phyloP scores from a whole-genome alignment of 2,888 invertebrate genomes.

The Caenorhabditis japonica region DNA sequence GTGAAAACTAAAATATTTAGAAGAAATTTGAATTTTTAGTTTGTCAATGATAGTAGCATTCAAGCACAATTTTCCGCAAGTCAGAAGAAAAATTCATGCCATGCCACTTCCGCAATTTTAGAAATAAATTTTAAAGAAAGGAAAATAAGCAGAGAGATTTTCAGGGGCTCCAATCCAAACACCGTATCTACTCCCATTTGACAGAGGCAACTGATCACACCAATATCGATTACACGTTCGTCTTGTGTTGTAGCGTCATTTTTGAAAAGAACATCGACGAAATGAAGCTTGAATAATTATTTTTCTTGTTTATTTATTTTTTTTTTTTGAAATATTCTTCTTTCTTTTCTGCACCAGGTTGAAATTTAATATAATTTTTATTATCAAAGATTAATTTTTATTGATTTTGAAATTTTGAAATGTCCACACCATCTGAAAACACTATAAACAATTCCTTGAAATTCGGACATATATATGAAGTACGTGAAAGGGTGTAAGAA shows the following conservation, averaged over 20 bases:
- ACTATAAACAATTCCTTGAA: not conserved
- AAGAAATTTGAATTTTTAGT: no score
- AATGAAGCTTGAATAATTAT: constrained; percentile 19
- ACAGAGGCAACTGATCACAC: constrained; percentile 49
- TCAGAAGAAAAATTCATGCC: no score
- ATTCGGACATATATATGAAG: not conserved
- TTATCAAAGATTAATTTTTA: no score
- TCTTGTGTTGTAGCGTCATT: constrained; percentile 53
- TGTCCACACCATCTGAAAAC: not conserved
- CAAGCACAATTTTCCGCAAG: not conserved
- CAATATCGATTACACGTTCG: constrained; percentile 53
- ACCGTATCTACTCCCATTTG: constrained; percentile 48
- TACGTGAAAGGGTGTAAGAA: constrained; percentile 1
- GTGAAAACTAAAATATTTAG: constrained; percentile 38
- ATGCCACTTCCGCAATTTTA: not conserved
- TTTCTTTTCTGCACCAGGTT: no score
- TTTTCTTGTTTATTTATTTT: not conserved
- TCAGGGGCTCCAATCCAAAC: constrained; percentile 20
- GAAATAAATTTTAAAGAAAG: no score
- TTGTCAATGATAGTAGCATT: not conserved
- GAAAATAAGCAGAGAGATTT: no score
- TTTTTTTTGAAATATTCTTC: not conserved
- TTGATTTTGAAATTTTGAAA: no score
- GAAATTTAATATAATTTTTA: no score
- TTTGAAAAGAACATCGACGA: constrained; percentile 44